Percentiles rank a stretch among this genome's conserved stretches.
Evolutionary conservation across 1,140 invertebrate genomes (phyloP).

Genomic region (Drosophila cardini): DNA sequence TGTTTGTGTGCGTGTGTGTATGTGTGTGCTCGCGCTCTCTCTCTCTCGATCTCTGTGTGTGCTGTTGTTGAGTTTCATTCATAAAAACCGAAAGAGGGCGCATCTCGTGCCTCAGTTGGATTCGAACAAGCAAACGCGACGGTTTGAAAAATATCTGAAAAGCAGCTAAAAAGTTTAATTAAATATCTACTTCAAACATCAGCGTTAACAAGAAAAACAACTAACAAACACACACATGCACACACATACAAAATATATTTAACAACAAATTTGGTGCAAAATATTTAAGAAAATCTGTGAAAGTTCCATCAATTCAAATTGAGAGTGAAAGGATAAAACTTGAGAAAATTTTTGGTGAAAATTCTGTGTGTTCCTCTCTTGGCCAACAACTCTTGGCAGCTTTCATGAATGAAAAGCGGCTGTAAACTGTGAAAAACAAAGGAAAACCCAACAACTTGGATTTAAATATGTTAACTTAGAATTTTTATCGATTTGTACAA

Average conservation of each 20-base stretch:
- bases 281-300: slow-evolving; percentile 30
- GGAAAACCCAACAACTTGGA: neutral
- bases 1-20: slow-evolving; percentile 24
- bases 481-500: slow-evolving; percentile 60
- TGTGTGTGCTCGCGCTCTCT: slow-evolving; percentile 13
- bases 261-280: slow-evolving; percentile 26
- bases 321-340: slow-evolving; percentile 53
- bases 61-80: slow-evolving; percentile 83
- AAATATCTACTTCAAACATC: slow-evolving; percentile 18
- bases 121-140: slow-evolving; percentile 85
- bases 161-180: slow-evolving; percentile 37
- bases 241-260: slow-evolving; percentile 1
- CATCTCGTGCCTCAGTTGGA: slow-evolving; percentile 85
- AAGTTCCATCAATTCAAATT: slow-evolving; percentile 24
- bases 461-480: slow-evolving; percentile 59
- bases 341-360: slow-evolving; percentile 3
- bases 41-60: slow-evolving; percentile 10
- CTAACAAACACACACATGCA: slow-evolving; percentile 21
- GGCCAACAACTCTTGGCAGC: neutral
- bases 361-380: neutral
- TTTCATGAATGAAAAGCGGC: slow-evolving; percentile 34
- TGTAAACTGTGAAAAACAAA: slow-evolving; percentile 37
- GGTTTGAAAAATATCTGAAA: slow-evolving; percentile 64
- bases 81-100: slow-evolving; percentile 84
- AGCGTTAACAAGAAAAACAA: slow-evolving; percentile 41